Base-by-base conservation (phyloP, 2,797 vertebrate genomes). In the Schizopygopsis malacanthus region DNA sequence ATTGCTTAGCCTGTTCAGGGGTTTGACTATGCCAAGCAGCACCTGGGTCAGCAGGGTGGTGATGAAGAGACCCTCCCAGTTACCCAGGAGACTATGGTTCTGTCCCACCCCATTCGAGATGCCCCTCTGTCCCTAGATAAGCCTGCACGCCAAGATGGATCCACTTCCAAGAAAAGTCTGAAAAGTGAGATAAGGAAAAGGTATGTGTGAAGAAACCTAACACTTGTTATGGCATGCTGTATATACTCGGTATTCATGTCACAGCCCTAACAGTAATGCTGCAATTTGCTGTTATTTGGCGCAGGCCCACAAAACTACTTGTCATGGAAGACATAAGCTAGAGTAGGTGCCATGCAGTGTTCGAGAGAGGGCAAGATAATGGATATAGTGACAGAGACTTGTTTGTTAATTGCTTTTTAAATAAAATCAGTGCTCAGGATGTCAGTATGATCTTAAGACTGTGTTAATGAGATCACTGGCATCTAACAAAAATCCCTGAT, bases 1-100 rank as follows among this genome's bases (percentile, higher is more conserved):
- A 6, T 25, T 77, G 52, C 39, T 77, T 93, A 99, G 98, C 98
- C 98, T 18, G 97, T 99, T 43, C 98, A 99, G 95, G 98, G 98
- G 28, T 99, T 99, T 89, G 98, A 99, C 93, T 99, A 99, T 81
- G 98, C 98, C 89, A 99, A 99, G 92, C 98, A 99, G 88, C 98
- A 99, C 91, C 94, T 99, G 91, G 98, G 98, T 85, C 98, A 97
- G 91, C 97, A 98, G 93, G 97, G 98, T 75, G 96, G 96, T 0
- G 98, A 99, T 41, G 97, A 98, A 86, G 97, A 99, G 88, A 96
- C 95, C 83, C 93, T 97, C 81, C 97, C 97, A 10, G 96, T 95
- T 86, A 97, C 97, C 77, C 97, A 99, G 92, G 98, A 99, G 90
- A 98, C 97, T 0, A 96, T 98, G 22, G 95, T 98, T 84, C 95